Percentiles rank a stretch among this genome's conserved stretches.
phyloP scores from a whole-genome alignment of 2,797 vertebrate species.

The Diglossa cyanea region DNA sequence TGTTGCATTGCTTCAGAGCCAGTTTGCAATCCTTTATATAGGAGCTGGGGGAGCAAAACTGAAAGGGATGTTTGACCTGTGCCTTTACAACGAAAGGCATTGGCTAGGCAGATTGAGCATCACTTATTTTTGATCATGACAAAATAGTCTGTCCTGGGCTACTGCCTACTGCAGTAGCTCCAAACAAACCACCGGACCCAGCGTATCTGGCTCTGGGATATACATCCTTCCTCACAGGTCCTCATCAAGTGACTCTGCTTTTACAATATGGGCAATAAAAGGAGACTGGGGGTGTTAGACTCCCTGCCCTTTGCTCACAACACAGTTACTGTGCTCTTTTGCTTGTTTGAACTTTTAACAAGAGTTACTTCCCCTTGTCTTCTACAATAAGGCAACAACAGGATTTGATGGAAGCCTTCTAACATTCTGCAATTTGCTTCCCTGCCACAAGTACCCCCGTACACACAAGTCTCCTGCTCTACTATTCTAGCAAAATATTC shows the following conservation, averaged over 20 bases:
- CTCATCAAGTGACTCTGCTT: neutral
- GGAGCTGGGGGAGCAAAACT: neutral
- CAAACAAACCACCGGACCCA: neutral
- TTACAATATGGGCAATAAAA: neutral
- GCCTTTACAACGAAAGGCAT: neutral
- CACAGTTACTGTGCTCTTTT: neutral
- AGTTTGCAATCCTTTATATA: fast-evolving
- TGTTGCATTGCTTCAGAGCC: neutral
- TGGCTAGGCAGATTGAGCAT: neutral
- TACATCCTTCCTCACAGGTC: neutral
- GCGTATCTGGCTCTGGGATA: neutral
- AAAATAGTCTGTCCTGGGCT: neutral
- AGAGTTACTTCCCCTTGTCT: neutral
- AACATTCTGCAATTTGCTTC: neutral
- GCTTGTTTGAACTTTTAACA: neutral
- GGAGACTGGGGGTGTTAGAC: neutral
- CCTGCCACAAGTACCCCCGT: fast-evolving
- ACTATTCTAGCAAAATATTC: neutral
- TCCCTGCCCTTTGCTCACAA: neutral
- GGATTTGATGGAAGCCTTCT: neutral
- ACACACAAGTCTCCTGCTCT: neutral
- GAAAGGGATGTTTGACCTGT: neutral
- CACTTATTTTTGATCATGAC: neutral
- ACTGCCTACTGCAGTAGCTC: neutral
- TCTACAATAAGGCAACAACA: neutral